Percentiles rank a stretch among this genome's conserved stretches.
phyloP scores from a whole-genome alignment of 2,797 vertebrate species.

The Tauraco hartlaubi region DNA sequence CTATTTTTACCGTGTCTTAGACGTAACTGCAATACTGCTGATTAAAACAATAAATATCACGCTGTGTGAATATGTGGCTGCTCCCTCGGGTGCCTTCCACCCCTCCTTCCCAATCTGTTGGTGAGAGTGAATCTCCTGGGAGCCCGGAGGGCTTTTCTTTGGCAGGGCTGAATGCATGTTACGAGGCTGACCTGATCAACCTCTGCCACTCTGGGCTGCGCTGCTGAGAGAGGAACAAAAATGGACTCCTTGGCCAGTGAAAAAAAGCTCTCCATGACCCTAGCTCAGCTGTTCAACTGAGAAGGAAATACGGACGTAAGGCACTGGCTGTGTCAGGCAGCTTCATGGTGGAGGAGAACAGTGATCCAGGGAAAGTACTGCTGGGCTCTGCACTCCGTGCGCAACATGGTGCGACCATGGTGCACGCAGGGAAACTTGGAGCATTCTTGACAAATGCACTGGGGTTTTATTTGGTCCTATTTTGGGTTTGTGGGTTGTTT shows the following conservation, averaged over 20 bases:
- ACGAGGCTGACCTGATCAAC: neutral
- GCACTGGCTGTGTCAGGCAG: neutral
- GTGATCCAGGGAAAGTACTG: neutral
- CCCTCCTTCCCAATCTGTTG: neutral
- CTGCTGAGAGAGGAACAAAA: neutral
- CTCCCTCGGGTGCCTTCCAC: neutral
- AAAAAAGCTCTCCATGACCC: neutral
- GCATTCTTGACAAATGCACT: neutral
- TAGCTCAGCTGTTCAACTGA: fast-evolving
- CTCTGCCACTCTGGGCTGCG: neutral
- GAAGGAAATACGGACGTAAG: neutral
- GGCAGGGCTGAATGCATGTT: neutral
- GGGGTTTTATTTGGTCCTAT: neutral
- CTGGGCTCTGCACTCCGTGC: neutral
- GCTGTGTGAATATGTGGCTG: neutral
- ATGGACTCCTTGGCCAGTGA: neutral
- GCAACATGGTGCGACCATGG: fast-evolving
- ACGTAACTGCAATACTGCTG: neutral
- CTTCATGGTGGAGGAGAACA: neutral
- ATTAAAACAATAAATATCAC: neutral
- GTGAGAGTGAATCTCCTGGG: neutral
- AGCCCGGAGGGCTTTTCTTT: neutral
- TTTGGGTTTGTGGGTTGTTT: neutral
- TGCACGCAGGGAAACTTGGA: fast-evolving
- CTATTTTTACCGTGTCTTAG: neutral